Conservation (phyloP, 2,113 vertebrate genomes). For the Microtus ochrogaster region DNA sequence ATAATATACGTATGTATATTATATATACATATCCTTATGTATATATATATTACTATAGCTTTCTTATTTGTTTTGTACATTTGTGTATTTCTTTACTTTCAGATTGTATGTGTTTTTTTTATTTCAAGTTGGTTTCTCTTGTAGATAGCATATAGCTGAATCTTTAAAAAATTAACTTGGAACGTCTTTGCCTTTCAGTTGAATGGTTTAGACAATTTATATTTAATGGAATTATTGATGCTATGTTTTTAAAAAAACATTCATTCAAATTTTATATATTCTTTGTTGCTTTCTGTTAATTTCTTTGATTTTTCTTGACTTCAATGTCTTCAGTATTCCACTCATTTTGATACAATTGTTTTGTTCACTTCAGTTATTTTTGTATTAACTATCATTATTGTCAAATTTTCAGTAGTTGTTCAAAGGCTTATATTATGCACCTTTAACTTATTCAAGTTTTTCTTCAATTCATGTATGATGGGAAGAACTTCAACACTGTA, state of each 20-base stretch:
- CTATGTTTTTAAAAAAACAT: too few relatives aligned
- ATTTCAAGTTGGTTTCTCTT: not conserved
- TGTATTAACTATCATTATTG: not conserved
- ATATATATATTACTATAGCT: not conserved
- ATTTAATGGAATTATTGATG: not conserved
- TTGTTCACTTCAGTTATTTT: not conserved
- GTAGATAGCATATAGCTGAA: not conserved
- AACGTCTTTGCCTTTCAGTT: not conserved
- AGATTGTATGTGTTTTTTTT: not conserved
- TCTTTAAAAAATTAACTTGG: not conserved
- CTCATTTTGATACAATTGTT: constrained; percentile 19
- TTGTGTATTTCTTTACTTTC: constrained; percentile 15
- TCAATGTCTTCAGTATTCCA: not conserved
- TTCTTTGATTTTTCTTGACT: not conserved
- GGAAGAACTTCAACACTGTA: not conserved
- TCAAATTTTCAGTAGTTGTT: not conserved
- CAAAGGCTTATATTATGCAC: not conserved
- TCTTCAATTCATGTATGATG: not conserved
- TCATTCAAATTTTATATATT: not conserved
- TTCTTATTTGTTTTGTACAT: not conserved
- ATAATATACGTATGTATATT: too few relatives aligned
- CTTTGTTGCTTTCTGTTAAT: not conserved
- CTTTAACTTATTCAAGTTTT: constrained; percentile 24
- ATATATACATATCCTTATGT: too few relatives aligned
- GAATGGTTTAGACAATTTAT: not conserved